Conservation (phyloP, 1,140 invertebrate species). For the Macrobrachium rosenbergii region DNA sequence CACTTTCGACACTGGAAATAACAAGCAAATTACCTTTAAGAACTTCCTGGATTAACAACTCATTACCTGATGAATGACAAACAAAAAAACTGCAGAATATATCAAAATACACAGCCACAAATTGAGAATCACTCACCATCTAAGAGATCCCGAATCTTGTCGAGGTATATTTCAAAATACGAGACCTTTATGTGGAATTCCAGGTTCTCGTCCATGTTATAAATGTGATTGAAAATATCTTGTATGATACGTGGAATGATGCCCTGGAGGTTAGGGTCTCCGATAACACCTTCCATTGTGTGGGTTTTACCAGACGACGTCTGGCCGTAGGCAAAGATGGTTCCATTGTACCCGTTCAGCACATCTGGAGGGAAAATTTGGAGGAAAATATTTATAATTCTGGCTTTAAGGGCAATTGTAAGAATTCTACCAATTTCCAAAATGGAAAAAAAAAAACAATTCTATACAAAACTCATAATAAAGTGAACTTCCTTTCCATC, state of each 20-base stretch:
- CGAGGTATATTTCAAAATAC: slow-evolving; percentile 99
- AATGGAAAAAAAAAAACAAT: background rate
- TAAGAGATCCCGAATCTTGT: slow-evolving; percentile 98
- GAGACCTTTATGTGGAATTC: slow-evolving; percentile 99
- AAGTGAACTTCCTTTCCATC: too few relatives aligned
- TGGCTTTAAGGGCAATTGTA: too few relatives aligned
- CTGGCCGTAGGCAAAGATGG: slow-evolving; percentile 99
- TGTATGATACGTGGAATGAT: slow-evolving; percentile 99
- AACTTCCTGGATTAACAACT: background rate
- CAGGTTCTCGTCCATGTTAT: slow-evolving; percentile 98
- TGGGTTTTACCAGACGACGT: slow-evolving; percentile 99
- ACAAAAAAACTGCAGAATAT: background rate
- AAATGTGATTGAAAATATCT: slow-evolving; percentile 99
- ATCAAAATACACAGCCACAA: background rate
- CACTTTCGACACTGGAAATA: slow-evolving; percentile 91
- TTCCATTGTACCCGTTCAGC: slow-evolving; percentile 98
- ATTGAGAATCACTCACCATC: slow-evolving; percentile 80
- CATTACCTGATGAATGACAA: background rate
- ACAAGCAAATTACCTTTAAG: background rate
- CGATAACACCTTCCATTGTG: slow-evolving; percentile 99
- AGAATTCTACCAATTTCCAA: too few relatives aligned
- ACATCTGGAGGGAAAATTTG: slow-evolving; percentile 85
- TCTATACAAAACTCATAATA: too few relatives aligned
- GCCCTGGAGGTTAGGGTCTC: slow-evolving; percentile 91
- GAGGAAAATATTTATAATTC: background rate